Conservation (phyloP, 2,888 invertebrate species). For the Agelastica alni region DNA sequence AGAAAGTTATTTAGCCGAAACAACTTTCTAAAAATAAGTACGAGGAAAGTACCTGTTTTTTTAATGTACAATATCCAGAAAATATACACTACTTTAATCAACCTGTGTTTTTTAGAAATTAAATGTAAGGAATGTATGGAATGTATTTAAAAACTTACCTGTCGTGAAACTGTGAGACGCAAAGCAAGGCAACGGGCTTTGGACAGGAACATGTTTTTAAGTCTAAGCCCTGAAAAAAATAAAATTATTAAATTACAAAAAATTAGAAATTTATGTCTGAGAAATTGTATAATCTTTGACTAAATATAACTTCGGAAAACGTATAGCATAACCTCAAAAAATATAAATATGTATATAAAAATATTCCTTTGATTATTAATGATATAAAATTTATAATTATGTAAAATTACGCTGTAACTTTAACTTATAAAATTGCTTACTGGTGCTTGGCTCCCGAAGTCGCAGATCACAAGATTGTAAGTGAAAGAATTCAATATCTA, state of each 20-base stretch:
- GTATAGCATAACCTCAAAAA: background rate
- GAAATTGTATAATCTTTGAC: background rate
- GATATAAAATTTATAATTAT: too few relatives aligned
- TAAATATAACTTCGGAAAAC: background rate
- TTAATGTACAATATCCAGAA: background rate
- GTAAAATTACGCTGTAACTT: background rate
- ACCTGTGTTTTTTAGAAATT: background rate
- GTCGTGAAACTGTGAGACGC: conserved; percentile 38
- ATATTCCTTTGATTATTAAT: too few relatives aligned
- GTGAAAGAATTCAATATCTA: conserved; percentile 1
- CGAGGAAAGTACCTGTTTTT: too few relatives aligned
- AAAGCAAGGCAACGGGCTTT: conserved; percentile 36
- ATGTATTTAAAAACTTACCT: conserved; percentile 34
- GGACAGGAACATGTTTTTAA: conserved; percentile 40
- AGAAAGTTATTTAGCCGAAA: background rate
- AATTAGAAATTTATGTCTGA: background rate
- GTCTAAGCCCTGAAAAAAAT: conserved; percentile 29
- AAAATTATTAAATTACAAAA: conserved; percentile 9
- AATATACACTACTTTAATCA: background rate
- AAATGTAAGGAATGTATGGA: too few relatives aligned
- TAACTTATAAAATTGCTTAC: conserved; percentile 1
- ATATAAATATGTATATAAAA: too few relatives aligned
- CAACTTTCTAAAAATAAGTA: background rate
- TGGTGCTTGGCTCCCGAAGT: conserved; percentile 1
- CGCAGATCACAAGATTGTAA: conserved; percentile 2